Evolutionary conservation across 2,797 vertebrate genomes (phyloP).

Genomic region (Cebuella pygmaea): DNA sequence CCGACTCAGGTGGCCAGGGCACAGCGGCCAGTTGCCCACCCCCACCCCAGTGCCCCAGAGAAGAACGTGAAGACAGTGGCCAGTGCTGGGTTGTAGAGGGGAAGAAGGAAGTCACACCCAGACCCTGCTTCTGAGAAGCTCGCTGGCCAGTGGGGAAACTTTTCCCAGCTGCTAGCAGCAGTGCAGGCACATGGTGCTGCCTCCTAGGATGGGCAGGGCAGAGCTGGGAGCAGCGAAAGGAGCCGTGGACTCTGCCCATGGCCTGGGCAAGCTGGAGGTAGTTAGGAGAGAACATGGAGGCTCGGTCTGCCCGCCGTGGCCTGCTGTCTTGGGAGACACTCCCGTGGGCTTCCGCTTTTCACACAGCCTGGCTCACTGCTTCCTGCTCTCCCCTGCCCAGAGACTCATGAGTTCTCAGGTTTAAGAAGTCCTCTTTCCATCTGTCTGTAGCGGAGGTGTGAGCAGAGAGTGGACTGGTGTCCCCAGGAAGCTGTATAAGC

Average conservation of each 20-base stretch:
- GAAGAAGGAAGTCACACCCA: neutral
- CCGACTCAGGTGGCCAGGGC: neutral
- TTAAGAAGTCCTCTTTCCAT: conserved; percentile 40
- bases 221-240: neutral
- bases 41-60: neutral
- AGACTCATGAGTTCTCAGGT: neutral
- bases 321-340: neutral
- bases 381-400: neutral
- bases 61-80: neutral
- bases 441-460: conserved; percentile 90
- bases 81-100: neutral
- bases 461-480: conserved; percentile 92
- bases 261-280: neutral
- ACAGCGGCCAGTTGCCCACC: neutral
- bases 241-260: neutral
- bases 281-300: neutral
- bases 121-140: neutral
- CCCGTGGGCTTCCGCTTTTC: neutral
- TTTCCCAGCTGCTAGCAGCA: neutral
- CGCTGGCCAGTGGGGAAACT: neutral
- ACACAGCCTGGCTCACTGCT: neutral
- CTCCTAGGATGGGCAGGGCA: neutral
- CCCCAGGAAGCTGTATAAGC: conserved; percentile 90
- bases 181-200: neutral
- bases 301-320: neutral